Percentiles rank a stretch among this genome's conserved stretches.
Evolutionary conservation across 2,113 vertebrate species (phyloP).

Genomic region (Sporophila hypoxantha): DNA sequence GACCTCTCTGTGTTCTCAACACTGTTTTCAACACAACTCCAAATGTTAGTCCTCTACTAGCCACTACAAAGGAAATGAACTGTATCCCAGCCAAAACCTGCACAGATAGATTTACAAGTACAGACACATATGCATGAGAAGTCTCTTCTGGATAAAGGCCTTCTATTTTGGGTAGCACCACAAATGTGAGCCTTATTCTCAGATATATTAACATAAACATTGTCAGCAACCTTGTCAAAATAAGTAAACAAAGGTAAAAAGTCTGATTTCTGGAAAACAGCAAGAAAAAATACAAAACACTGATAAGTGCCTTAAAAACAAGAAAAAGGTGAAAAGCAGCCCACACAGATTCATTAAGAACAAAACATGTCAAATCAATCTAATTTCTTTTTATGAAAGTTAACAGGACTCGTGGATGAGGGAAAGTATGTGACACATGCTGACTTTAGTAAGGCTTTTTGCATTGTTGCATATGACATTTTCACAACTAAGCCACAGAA

Average conservation of each 20-base stretch:
- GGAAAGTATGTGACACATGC: not conserved
- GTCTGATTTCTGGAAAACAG: not conserved
- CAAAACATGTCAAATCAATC: not conserved
- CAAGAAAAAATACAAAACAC: not conserved
- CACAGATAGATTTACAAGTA: not conserved
- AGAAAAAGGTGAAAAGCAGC: not conserved
- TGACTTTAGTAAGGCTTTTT: constrained; percentile 7
- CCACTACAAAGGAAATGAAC: not conserved
- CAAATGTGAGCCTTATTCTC: not conserved
- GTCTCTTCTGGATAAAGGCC: not conserved
- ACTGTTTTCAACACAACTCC: not conserved
- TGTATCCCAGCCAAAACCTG: not conserved
- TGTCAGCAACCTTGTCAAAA: not conserved
- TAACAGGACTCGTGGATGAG: not conserved
- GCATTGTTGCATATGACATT: constrained; percentile 1
- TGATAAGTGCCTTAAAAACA: not conserved
- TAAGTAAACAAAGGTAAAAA: not conserved
- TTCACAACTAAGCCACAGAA: not conserved
- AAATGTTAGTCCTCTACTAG: not conserved
- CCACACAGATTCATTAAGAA: not conserved
- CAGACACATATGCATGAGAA: not conserved
- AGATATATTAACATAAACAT: not conserved
- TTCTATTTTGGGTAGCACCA: not conserved
- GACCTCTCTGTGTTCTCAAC: not conserved
- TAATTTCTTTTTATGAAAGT: not conserved